A percentile compares a stretch with the other conserved stretches of the same genome.
phyloP scores from a whole-genome alignment of 2,113 vertebrate species.

The Siniperca chuatsi region DNA sequence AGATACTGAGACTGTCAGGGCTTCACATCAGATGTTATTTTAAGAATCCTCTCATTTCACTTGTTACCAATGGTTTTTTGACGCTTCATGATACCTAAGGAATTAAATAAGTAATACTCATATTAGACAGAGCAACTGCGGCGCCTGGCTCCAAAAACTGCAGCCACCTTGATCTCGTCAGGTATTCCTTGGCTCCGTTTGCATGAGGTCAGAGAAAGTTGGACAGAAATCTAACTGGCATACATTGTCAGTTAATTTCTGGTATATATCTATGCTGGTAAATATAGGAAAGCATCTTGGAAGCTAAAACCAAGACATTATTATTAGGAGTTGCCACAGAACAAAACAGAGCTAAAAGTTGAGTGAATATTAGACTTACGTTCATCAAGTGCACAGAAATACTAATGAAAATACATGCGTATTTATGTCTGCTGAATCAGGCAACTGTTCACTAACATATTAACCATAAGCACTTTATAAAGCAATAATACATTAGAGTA shows the following conservation, averaged over 20 bases:
- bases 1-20: background rate
- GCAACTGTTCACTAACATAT: background rate
- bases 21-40: conserved; percentile 5
- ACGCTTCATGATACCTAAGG: background rate
- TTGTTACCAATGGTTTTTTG: background rate
- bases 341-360: background rate
- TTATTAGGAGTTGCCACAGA: too few relatives aligned
- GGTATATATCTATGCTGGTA: background rate
- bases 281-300: background rate
- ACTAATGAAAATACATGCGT: background rate
- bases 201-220: too few relatives aligned
- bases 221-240: too few relatives aligned
- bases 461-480: background rate
- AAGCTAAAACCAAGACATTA: background rate
- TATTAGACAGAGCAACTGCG: background rate
- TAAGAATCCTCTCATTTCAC: background rate
- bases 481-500: background rate
- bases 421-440: background rate
- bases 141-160: too few relatives aligned
- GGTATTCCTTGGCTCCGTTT: too few relatives aligned
- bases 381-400: background rate
- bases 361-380: background rate
- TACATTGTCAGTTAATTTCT: too few relatives aligned
- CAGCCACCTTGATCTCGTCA: too few relatives aligned
- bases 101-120: background rate